Percentiles rank a stretch among this genome's conserved stretches.
phyloP scores from a whole-genome alignment of 1,140 invertebrate genomes.

The Megalonaias nervosa region DNA sequence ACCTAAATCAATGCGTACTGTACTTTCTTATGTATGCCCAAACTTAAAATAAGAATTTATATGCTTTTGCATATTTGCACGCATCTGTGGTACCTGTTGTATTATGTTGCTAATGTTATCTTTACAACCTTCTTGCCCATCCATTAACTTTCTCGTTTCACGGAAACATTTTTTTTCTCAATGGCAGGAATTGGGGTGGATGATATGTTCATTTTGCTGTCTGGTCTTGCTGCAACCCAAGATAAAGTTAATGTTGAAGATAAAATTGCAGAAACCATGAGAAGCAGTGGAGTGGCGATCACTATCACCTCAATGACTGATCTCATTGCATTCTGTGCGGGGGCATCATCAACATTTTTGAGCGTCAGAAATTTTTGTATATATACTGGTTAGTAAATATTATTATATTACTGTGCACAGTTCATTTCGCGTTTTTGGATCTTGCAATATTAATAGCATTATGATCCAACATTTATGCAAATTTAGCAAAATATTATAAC shows the following conservation, averaged over 20 bases:
- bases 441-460: no score
- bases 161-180: no score
- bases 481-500: no score
- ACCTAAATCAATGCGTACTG: no score
- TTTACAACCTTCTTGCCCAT: no score
- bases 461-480: no score
- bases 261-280: slow-evolving; percentile 88
- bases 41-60: no score
- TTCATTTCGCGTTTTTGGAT: no score
- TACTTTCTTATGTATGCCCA: no score
- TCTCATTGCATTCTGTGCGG: slow-evolving; percentile 95
- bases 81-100: neutral
- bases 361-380: slow-evolving; percentile 97
- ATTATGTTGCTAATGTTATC: no score
- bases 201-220: slow-evolving; percentile 95
- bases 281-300: slow-evolving; percentile 95
- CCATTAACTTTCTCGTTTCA: no score
- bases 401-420: neutral
- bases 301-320: slow-evolving; percentile 98
- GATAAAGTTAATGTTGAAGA: slow-evolving; percentile 86
- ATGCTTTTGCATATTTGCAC: neutral
- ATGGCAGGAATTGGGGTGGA: slow-evolving; percentile 93
- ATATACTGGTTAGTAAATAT: slow-evolving; percentile 82
- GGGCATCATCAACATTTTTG: slow-evolving; percentile 93
- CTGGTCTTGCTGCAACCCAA: slow-evolving; percentile 80